Evolutionary conservation across 2,797 vertebrate species (phyloP).

Genomic region (Danio kyathit): DNA sequence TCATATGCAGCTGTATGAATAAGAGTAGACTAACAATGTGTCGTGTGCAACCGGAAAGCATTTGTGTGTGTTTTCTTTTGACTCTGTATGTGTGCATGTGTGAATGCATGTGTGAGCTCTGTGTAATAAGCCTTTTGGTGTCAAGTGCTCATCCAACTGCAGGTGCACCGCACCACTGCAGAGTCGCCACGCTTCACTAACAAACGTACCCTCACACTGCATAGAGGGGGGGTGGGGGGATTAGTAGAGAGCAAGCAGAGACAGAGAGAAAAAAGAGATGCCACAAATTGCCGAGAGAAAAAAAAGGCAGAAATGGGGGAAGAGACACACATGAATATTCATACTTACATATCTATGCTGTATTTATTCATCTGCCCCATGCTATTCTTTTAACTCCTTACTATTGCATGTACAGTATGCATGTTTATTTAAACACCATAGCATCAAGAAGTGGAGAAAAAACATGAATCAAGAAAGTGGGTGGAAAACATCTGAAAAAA

Average conservation of each 20-base stretch:
- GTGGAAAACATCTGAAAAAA: background rate
- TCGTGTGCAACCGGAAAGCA: background rate
- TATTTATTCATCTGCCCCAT: background rate
- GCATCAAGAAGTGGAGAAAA: background rate
- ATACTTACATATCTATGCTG: background rate
- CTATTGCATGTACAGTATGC: background rate
- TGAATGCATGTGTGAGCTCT: slow-evolving; percentile 20
- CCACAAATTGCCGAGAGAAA: slow-evolving; percentile 10
- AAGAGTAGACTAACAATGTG: slow-evolving; percentile 4
- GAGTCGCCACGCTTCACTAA: slow-evolving; percentile 84
- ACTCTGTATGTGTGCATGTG: slow-evolving; percentile 1
- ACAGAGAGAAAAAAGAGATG: slow-evolving; percentile 28
- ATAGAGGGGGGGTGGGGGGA: slow-evolving; percentile 66
- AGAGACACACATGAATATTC: slow-evolving; percentile 70
- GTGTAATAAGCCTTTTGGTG: slow-evolving; percentile 43
- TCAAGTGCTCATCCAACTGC: slow-evolving; percentile 66
- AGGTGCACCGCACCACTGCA: slow-evolving; percentile 82
- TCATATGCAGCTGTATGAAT: slow-evolving; percentile 9
- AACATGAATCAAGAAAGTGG: background rate
- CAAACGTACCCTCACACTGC: slow-evolving; percentile 81
- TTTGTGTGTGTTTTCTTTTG: background rate
- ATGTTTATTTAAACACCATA: background rate
- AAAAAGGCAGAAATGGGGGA: slow-evolving; percentile 33
- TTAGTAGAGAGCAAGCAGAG: slow-evolving; percentile 11
- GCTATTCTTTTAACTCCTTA: background rate